Base-by-base conservation (phyloP, 2,113 vertebrate species). In the Urocynchramus pylzowi region DNA sequence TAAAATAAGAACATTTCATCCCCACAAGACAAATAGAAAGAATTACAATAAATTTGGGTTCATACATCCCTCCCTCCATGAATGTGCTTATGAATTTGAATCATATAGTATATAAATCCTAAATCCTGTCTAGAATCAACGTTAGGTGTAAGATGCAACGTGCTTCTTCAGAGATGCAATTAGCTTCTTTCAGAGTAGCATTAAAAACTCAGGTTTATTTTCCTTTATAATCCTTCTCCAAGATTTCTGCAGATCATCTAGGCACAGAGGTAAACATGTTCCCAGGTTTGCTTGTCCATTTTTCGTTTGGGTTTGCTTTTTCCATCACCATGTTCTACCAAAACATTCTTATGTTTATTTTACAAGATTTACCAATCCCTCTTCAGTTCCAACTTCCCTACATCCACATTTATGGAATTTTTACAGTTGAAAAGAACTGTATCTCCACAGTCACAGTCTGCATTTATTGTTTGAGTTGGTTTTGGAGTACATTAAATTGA, bases 301-400 rank as follows among this genome's bases (percentile, higher is more conserved):
- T 76, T 84, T 53, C 53, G 50, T 74, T 44, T 16, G n/a, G 18
- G 26, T 61, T 96, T 83, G 7, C 30, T 68, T 18, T 89, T 93
- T 73, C 49, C n/a, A 42, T 87, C 7, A 4, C 16, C 1, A 0
- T 23, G 11, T 69, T 82, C 59, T 61, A 30, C 63, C 1, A 2
- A 73, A 76, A 53, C 19, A 54, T 20, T 24, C 56, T 69, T 23
- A 12, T 27, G 21, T 57, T 86, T 78, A 37, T 84, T 87, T 90
- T 88, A 59, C 23, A 37, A 50, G 42, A 47, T 11, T 74, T 86
- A 31, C 49, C 5, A 1, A 24, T 49, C 14, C 13, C 14, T 83
- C 42, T 80, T 73, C 70, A 44, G 35, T 37, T 88, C 60, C 54
- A 41, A 0, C 63, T 77, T 83, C 35, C 35, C 35, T 35, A 2